Evolutionary conservation across 2,113 vertebrate genomes (phyloP).

Genomic region (Cranoglanis bouderius): DNA sequence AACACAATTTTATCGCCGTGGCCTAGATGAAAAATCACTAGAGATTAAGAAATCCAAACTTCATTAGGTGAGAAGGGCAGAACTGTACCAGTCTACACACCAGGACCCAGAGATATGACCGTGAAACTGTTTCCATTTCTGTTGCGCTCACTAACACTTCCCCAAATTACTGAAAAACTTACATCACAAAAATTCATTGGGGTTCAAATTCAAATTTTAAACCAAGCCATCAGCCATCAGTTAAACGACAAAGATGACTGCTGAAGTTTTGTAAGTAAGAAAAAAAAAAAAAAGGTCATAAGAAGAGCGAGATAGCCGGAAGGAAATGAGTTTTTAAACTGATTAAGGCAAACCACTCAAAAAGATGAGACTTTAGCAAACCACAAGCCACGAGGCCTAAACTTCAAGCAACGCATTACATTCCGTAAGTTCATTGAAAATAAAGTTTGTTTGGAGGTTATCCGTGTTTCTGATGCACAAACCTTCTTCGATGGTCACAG

Average conservation of each 20-base stretch:
- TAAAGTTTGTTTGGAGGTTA: background rate
- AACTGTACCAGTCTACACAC: background rate
- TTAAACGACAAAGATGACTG: background rate
- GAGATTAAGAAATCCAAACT: background rate
- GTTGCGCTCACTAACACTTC: background rate
- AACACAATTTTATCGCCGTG: background rate
- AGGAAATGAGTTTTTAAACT: slow-evolving; percentile 1
- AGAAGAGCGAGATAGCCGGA: background rate
- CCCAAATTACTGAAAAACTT: background rate
- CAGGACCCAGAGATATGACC: background rate
- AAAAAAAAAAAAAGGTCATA: background rate
- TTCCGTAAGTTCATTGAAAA: background rate
- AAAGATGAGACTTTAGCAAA: slow-evolving; percentile 20
- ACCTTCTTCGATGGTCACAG: background rate
- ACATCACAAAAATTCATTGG: background rate
- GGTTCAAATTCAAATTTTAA: background rate
- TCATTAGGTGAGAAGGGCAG: background rate
- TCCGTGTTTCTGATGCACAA: slow-evolving; percentile 5
- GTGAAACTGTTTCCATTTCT: background rate
- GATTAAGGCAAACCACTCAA: slow-evolving; percentile 12
- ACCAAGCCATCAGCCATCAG: background rate
- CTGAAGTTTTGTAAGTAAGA: background rate
- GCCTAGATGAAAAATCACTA: background rate
- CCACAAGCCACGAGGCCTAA: slow-evolving; percentile 11
- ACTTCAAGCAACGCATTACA: background rate